A percentile compares a stretch with the other conserved stretches of the same genome.
Evolutionary conservation across 2,888 invertebrate genomes (phyloP).

Genomic region (Lasioglossum zephyrum): DNA sequence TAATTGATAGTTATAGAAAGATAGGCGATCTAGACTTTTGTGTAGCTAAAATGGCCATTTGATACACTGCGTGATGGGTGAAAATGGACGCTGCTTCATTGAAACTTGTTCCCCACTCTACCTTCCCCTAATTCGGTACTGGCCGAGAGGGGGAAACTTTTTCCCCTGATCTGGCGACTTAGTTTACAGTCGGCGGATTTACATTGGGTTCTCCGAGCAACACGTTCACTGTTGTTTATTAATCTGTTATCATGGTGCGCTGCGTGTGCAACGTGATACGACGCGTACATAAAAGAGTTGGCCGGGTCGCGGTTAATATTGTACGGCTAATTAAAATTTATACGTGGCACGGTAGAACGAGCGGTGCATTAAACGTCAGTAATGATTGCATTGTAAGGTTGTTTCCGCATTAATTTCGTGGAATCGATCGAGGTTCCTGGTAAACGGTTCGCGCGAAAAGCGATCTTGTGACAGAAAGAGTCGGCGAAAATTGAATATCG

Average conservation of each 20-base stretch:
- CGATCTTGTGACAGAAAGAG: background rate
- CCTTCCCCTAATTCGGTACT: no score
- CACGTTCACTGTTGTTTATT: background rate
- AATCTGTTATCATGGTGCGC: background rate
- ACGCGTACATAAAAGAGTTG: background rate
- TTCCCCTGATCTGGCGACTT: no score
- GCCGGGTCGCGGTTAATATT: background rate
- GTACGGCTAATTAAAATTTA: slow-evolving; percentile 14
- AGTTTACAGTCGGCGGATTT: no score
- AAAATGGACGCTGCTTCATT: no score
- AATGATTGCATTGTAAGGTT: slow-evolving; percentile 21
- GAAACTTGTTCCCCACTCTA: no score
- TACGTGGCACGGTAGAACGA: background rate
- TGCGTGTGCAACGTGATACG: background rate
- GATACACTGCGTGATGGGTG: no score
- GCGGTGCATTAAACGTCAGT: background rate
- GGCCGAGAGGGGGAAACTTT: no score
- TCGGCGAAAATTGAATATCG: background rate
- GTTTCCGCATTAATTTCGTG: slow-evolving; percentile 15
- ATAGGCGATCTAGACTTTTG: no score
- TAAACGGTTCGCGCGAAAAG: background rate
- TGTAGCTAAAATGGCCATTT: no score
- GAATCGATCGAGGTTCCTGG: background rate
- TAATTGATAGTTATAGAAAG: no score
- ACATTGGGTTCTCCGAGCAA: no score